Conservation (phyloP, 2,113 vertebrate species). For the Odocoileus hemionus region DNA sequence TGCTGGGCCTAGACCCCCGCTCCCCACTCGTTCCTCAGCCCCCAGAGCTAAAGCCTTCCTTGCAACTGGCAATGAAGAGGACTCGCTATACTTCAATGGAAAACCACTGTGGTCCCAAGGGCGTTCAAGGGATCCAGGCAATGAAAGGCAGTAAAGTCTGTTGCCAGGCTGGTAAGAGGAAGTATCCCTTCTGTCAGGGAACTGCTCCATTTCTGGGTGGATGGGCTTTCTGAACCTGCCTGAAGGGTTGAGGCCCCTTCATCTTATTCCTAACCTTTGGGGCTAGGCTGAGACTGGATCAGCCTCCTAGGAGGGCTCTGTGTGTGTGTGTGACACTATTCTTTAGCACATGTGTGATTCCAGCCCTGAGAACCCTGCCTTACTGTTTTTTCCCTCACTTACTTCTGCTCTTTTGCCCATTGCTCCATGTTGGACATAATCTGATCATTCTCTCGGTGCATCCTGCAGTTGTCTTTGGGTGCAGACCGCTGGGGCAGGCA, state of each 20-base stretch:
- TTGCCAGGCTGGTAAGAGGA: background rate
- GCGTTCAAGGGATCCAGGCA: background rate
- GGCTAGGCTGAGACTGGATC: background rate
- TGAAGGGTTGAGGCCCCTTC: background rate
- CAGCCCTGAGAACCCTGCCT: background rate
- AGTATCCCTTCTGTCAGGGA: background rate
- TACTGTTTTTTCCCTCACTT: constrained; percentile 36
- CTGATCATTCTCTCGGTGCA: constrained; percentile 76
- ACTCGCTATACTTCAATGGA: background rate
- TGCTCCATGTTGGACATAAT: constrained; percentile 81
- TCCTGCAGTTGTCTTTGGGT: constrained; percentile 57
- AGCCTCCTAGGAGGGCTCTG: background rate
- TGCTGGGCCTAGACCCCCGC: background rate
- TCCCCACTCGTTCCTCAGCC: no score
- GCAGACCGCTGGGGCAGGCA: constrained; percentile 28
- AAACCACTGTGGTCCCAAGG: background rate
- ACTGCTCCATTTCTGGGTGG: background rate
- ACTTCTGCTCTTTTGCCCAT: constrained; percentile 81
- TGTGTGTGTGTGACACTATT: background rate
- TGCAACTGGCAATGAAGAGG: background rate
- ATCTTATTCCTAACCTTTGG: background rate
- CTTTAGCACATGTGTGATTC: background rate
- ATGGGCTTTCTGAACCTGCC: background rate
- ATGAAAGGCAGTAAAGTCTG: background rate
- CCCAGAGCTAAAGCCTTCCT: background rate